Evolutionary conservation across 30 jellyfish, hydroid and myxozoan species (phyloP), one percentile per base, ranked within the genome.

Genomic region (Cassiopea xamachana): DNA sequence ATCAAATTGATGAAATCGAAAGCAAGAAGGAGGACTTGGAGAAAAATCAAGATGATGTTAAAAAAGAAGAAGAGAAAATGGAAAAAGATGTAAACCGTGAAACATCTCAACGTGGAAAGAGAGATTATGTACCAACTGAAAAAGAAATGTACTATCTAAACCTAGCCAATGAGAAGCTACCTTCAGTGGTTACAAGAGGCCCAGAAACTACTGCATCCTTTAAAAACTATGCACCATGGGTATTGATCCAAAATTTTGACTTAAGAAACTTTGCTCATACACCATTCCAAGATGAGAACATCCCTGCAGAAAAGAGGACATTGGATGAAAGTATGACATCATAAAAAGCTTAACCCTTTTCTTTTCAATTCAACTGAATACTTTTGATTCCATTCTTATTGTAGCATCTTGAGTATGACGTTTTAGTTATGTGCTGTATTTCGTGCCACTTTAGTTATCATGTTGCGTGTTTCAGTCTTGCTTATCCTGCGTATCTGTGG

Each of bases 141-240:
- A 79, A 79, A 58, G 92, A 84, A 59, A 80, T 77, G 46, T 77
- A 84, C 55, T 75, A 71, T 81, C 9, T 79, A 47, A 72, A 78
- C 49, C 87, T 85, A 19, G 94, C 91, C 14, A 67, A 70, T 6
- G 97, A 91, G 75, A 88, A 60, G 17, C 68, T 91, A 39, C 97
- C 97, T 2, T 62, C 82, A 0, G 89, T 84, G 5, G 92, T 84
- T 60, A 79, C 91, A 10, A 85, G 93, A 85, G 76, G 97, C 46
- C 90, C 91, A 55, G 97, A 73, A 59, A 85, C 93, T 17, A 69
- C 76, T 6, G 84, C 88, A 58, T 90, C 90, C 8, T 84, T 84
- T 69, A 84, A 85, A 60, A 76, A 76, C 39, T 64, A 74, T 43
- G 94, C 94, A 61, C 97, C 97, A 0, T 91, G 97, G 97, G 94